Conservation (phyloP, 2,797 vertebrate genomes). For the Heteromormyrus szaboi region DNA sequence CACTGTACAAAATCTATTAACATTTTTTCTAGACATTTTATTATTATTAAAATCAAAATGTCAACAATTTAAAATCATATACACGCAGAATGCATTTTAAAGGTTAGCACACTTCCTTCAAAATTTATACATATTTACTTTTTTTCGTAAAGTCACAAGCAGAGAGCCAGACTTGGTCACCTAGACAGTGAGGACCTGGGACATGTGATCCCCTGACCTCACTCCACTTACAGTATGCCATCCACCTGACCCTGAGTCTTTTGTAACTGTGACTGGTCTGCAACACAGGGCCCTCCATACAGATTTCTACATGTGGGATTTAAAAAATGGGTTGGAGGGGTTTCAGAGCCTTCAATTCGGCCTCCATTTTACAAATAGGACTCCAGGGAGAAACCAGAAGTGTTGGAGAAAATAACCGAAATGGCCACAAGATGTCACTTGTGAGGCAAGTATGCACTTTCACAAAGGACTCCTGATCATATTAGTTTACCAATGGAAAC, state of each 20-base stretch:
- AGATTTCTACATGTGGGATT: not conserved
- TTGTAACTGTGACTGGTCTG: conserved; percentile 50
- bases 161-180: conserved; percentile 72
- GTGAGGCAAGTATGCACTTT: conserved; percentile 39
- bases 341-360: conserved; percentile 35
- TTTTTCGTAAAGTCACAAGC: conserved; percentile 59
- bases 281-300: conserved; percentile 34
- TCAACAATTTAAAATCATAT: conserved; percentile 97
- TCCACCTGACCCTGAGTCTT: conserved; percentile 43
- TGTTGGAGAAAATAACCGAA: not conserved
- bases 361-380: conserved; percentile 28
- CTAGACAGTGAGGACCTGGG: conserved; percentile 46
- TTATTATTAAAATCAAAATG: conserved; percentile 74
- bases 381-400: conserved; percentile 29
- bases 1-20: conserved; percentile 44
- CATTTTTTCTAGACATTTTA: conserved; percentile 69
- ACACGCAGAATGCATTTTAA: conserved; percentile 81
- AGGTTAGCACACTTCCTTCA: conserved; percentile 87
- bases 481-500: conserved; percentile 65
- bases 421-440: conserved; percentile 43
- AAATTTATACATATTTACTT: conserved; percentile 93
- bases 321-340: conserved; percentile 24
- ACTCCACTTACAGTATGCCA: conserved; percentile 24
- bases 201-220: conserved; percentile 34
- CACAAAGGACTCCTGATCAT: conserved; percentile 44